phyloP scores from a whole-genome alignment of 2,888 invertebrate genomes.

The Rotaria sp. region DNA sequence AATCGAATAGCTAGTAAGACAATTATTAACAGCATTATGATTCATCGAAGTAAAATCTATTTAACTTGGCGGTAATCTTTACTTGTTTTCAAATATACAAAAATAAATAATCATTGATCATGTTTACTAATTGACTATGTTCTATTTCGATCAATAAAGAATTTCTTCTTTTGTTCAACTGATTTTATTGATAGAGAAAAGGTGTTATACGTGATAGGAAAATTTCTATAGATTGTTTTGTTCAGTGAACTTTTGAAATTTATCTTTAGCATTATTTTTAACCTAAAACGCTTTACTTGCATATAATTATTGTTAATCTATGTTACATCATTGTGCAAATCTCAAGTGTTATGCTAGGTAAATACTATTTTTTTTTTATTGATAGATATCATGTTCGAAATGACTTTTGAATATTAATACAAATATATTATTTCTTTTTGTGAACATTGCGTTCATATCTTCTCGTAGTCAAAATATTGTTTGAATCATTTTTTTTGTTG shows the following conservation, averaged over 20 bases:
- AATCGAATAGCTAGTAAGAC: background rate
- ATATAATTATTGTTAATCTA: background rate
- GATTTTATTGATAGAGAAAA: background rate
- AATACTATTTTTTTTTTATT: background rate
- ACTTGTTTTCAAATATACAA: background rate
- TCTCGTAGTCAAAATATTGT: too few species aligned
- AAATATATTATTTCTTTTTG: too few species aligned
- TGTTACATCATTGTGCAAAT: background rate
- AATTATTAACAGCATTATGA: background rate
- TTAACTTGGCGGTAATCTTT: slow-evolving; percentile 1
- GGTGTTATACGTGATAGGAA: background rate
- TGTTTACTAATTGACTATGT: too few species aligned
- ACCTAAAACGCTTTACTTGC: background rate
- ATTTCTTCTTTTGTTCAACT: background rate
- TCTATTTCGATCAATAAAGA: too few species aligned
- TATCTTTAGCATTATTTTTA: background rate
- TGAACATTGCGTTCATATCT: too few species aligned
- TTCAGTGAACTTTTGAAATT: background rate
- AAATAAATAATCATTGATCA: background rate
- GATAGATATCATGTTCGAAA: background rate
- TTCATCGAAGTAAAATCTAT: background rate
- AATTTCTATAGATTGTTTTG: background rate
- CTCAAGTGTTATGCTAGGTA: background rate
- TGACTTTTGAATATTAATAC: background rate
- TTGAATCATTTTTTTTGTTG: too few species aligned